Evolutionary conservation across 2,888 invertebrate genomes (phyloP), one percentile per base, ranked within the genome.

Genomic region (Octonoba sinensis): DNA sequence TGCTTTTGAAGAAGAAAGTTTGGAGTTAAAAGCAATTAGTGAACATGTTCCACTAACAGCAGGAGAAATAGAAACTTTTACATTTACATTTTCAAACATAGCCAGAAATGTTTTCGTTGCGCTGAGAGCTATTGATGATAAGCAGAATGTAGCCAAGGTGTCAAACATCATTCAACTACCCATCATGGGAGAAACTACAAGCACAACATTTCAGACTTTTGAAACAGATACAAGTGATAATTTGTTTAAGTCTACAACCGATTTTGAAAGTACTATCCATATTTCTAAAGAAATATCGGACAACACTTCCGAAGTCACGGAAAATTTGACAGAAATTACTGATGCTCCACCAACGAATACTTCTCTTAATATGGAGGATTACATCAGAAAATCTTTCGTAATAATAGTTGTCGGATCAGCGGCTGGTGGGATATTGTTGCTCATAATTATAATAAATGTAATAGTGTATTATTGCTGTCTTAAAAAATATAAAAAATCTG

Each of bases 141-240:
- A 65, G 15, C n/a, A 70, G 6, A 74, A 82, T 27, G 56, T 18
- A 3, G 73, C 49, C 15, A 15, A 15, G 4, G 46, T 82, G 64
- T 82, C 81, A 57, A 82, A 82, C 18, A 65, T 66, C 13, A 24
- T 82, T 70, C 81, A 82, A 64, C 15, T 81, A n/a, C 46, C 36
- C 18, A 15, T 81, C 20, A 69, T 64, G 47, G 66, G 13, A 12
- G 54, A 27, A 1, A 1, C 46, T 16, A 46, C 11, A 46, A 13
- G 20, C 13, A 24, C 59, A 6, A 59, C 36, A 8, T 4, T 2
- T 8, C 4, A 2, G 36, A 36, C 8, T 36, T 36, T 36, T 8
- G 11, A 36, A 36, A 36, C 36, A 11, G 36, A 36, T 36, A 36
- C 11, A 36, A 36, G 8, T 36, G 27, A 27, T 6, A 36, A 2